Evolutionary conservation across 2,888 invertebrate genomes (phyloP), one percentile per base, ranked within the genome.

Genomic region (Aethes cnicana): DNA sequence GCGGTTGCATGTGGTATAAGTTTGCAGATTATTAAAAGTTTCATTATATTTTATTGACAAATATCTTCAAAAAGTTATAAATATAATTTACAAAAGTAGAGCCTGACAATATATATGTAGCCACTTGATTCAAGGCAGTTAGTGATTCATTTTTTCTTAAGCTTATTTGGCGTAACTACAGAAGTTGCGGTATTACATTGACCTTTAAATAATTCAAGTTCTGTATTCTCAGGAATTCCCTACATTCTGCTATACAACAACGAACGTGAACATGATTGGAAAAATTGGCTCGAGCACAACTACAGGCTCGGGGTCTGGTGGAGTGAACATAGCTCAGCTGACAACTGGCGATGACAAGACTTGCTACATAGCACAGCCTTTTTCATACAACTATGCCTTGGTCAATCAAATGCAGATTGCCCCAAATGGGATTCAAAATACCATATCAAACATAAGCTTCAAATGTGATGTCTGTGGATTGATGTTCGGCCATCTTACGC

Each of bases 381-480:
- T 94, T 66, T 92, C 93, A 42, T 95, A 95, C 71, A 96, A 96
- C 74, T 96, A 96, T 88, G 95, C 96, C 2, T 87, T 96, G 62
- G 93, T 95, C 39, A 96, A 96, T 81, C 96, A 96, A 78, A 96
- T 96, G 95, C 95, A 95, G 66, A 91, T 96, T 54, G 93, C 94
- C 14, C 92, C 92, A 47, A 92, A 92, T 69, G 91, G 92, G 54
- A 78, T 92, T 46, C 93, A 94, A 72, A 94, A 94, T 67, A 92
- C 94, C 49, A 94, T 94, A 72, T 93, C 95, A 9, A 95, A 95
- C 72, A 95, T 96, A 17, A 95, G 95, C 63, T 96, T 95, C 77
- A 96, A 96, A 82, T 96, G 96, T 81, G 96, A 96, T 79, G 94
- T 96, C 5, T 96, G 96, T 71, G 96, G 96, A 33, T 87, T 96